These are phyloP conservation scores for Lordiphosa collinella DNA, from an alignment of 1,140 invertebrate genomes.

Conservation along the genomic window DNA sequence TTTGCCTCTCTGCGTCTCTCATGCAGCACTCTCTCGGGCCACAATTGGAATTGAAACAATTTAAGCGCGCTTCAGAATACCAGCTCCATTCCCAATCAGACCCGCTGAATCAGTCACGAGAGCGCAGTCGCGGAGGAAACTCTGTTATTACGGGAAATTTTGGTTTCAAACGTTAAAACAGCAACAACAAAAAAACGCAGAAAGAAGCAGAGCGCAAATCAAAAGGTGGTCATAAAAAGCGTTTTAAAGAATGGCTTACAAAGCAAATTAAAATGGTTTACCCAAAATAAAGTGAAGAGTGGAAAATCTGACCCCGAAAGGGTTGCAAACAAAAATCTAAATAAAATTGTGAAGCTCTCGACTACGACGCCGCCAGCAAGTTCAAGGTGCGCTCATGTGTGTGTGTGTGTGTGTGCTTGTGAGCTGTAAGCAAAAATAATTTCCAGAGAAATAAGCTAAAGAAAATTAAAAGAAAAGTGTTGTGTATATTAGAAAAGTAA, in stretches of 20 bases:
- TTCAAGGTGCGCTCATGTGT: slow-evolving; percentile 47
- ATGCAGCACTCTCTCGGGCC: not conserved
- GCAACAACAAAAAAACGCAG: slow-evolving; percentile 7
- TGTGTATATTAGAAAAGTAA: not conserved
- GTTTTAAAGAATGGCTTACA: not conserved
- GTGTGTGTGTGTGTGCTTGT: slow-evolving; percentile 26
- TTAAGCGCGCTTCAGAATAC: slow-evolving; percentile 13
- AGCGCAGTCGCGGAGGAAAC: slow-evolving; percentile 50
- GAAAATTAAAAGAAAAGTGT: not conserved
- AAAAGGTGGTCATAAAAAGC: slow-evolving; percentile 16
- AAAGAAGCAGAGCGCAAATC: not conserved
- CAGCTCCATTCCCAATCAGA: slow-evolving; percentile 19
- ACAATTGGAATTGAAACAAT: slow-evolving; percentile 2
- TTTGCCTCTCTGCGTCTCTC: not conserved
- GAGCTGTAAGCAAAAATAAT: slow-evolving; percentile 13
- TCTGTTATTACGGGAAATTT: slow-evolving; percentile 28
- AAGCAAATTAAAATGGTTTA: slow-evolving; percentile 32
- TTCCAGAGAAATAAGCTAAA: slow-evolving; percentile 2
- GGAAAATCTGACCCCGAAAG: not conserved
- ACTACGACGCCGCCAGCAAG: slow-evolving; percentile 41
- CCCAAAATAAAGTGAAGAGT: slow-evolving; percentile 18
- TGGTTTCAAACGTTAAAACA: slow-evolving; percentile 19
- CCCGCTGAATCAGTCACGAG: slow-evolving; percentile 31
- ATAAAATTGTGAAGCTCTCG: slow-evolving; percentile 14
- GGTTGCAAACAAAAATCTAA: slow-evolving; percentile 28